phyloP scores from a whole-genome alignment of 2,888 invertebrate genomes.

The Hydriomena furcata region DNA sequence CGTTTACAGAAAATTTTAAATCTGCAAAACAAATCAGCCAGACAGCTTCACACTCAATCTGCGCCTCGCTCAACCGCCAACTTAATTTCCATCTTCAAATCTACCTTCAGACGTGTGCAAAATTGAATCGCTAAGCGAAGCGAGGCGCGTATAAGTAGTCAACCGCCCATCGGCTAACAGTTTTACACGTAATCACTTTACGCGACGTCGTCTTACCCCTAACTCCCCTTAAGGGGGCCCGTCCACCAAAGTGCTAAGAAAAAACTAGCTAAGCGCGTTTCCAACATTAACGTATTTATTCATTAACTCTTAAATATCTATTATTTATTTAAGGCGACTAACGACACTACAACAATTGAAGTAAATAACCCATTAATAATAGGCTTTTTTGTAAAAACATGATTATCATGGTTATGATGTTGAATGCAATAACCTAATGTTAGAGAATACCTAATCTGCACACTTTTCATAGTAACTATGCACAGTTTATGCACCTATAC shows the following conservation, averaged over 20 bases:
- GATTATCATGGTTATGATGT: too few species aligned
- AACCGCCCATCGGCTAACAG: slow-evolving; percentile 60
- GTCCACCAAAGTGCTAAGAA: slow-evolving; percentile 3
- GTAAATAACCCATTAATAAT: too few species aligned
- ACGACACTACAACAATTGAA: too few species aligned
- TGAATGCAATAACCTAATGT: too few species aligned
- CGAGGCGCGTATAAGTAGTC: slow-evolving; percentile 72
- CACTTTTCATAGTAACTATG: too few species aligned
- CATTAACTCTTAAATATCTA: too few species aligned
- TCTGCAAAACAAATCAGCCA: slow-evolving; percentile 19
- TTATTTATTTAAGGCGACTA: too few species aligned
- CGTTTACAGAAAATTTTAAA: not conserved
- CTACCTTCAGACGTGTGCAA: slow-evolving; percentile 55
- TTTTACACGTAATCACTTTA: slow-evolving; percentile 78
- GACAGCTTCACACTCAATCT: slow-evolving; percentile 21
- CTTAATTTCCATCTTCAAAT: slow-evolving; percentile 47
- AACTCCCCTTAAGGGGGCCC: slow-evolving; percentile 39
- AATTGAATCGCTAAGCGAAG: slow-evolving; percentile 61
- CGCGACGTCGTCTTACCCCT: slow-evolving; percentile 49
- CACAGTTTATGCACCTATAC: too few species aligned
- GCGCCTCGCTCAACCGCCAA: slow-evolving; percentile 26
- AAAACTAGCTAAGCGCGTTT: too few species aligned
- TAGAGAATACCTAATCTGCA: too few species aligned
- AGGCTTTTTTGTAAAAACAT: too few species aligned
- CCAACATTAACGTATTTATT: too few species aligned